phyloP scores from a whole-genome alignment of 2,797 vertebrate genomes.

The Pygocentrus nattereri region DNA sequence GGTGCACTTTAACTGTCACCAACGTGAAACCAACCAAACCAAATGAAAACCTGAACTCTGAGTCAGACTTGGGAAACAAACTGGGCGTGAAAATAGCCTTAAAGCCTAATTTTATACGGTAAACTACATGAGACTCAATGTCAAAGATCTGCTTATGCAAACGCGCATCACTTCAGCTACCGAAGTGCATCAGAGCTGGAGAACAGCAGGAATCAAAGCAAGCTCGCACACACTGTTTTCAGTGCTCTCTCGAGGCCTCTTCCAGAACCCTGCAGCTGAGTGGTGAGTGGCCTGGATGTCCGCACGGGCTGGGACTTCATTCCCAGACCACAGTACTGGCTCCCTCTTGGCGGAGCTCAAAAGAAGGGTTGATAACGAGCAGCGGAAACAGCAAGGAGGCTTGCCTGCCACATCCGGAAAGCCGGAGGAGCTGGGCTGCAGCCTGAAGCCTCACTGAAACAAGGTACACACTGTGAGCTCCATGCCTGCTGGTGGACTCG shows the following conservation, averaged over 20 bases:
- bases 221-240: background rate
- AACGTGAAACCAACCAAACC: too few relatives aligned
- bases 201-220: background rate
- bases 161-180: background rate
- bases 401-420: conserved; percentile 77
- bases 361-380: conserved; percentile 66
- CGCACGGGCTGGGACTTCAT: conserved; percentile 64
- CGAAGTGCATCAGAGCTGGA: background rate
- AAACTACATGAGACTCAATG: background rate
- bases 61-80: too few relatives aligned
- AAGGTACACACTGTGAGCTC: conserved; percentile 81
- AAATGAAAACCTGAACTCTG: too few relatives aligned
- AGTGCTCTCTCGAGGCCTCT: background rate
- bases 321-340: conserved; percentile 34
- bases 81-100: too few relatives aligned
- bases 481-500: conserved; percentile 53
- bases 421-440: conserved; percentile 66
- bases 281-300: conserved; percentile 55
- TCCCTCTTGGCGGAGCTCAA: conserved; percentile 58
- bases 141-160: background rate
- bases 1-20: too few relatives aligned
- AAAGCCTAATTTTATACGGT: too few relatives aligned
- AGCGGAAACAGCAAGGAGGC: conserved; percentile 69
- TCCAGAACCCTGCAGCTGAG: conserved; percentile 4
- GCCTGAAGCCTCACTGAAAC: conserved; percentile 66